Base-by-base conservation (phyloP, 2,797 vertebrate species). In the Notamacropus eugenii region DNA sequence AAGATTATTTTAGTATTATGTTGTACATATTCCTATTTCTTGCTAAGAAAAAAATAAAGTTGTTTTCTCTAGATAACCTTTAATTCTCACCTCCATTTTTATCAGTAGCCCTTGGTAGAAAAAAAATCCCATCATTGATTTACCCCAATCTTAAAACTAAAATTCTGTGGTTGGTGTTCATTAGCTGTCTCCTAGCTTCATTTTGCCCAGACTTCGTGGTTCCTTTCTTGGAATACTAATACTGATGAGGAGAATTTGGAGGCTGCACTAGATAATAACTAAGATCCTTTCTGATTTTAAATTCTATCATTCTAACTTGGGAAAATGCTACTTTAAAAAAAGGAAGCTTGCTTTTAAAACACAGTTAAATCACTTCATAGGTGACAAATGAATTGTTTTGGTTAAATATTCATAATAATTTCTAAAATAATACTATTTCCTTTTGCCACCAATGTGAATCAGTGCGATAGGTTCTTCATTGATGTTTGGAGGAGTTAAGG, bases 381-480 rank as follows among this genome's bases (percentile, higher is more conserved):
- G 4, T 50, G 59, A 59, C 13, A 95, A 40, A 92, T 92, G 5
- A 87, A 55, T 94, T 92, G 57, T 90, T 95, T 93, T 29, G 94
- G 91, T 95, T 92, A 59, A 19, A 54, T 97, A 95, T 56, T 93
- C 90, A 62, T 13, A 56, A 13, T 24, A 27, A 19, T 14, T 93
- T 96, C 22, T 96, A 93, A 92, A 96, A 95, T 93, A 94, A 54
- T 3, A 1, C 57, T 34, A 52, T 3, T 11, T 46, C 52, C 0
- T 90, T 95, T 94, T 87, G 11, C 54, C 67, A 34, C 54, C 29
- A 10, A 13, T 29, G 90, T 91, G 92, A 55, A 28, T 67, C 29
- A 50, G 24, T 9, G 16, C 3, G 93, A 87, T 16, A 34, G 29
- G 31, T 91, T 13, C 93, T 54, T 91, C 4, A 40, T 92, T 56